Percentiles rank a stretch among this genome's conserved stretches.
Evolutionary conservation across 30 jellyfish, hydroid and myxozoan genomes (phyloP).

Genomic region (Aurelia aurita): DNA sequence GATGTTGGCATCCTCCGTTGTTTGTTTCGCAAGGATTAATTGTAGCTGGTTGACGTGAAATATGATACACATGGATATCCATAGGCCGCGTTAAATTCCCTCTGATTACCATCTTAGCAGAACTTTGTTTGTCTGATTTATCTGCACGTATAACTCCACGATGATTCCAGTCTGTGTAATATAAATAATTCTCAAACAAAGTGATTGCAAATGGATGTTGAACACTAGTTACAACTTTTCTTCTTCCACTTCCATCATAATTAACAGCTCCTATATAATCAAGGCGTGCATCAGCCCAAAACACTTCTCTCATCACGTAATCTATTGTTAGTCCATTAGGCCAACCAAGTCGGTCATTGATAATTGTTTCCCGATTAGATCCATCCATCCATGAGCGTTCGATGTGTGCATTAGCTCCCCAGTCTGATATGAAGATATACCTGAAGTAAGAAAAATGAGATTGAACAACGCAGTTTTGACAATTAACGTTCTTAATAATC

Average conservation of each 20-base stretch:
- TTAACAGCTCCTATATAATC: slow-evolving; percentile 90
- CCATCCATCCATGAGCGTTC: slow-evolving; percentile 98
- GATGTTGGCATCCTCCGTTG: slow-evolving; percentile 81
- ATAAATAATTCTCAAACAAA: slow-evolving; percentile 69
- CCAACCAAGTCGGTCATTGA: slow-evolving; percentile 86
- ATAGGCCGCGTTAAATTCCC: slow-evolving; percentile 87
- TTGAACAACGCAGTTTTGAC: no score
- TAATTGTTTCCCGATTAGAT: slow-evolving; percentile 59
- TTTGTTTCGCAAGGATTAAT: slow-evolving; percentile 69
- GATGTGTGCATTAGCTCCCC: slow-evolving; percentile 94
- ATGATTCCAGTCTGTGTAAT: slow-evolving; percentile 92
- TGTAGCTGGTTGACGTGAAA: slow-evolving; percentile 80
- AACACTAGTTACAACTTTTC: slow-evolving; percentile 76
- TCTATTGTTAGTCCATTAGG: slow-evolving; percentile 96
- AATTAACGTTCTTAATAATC: no score
- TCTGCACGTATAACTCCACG: slow-evolving; percentile 77
- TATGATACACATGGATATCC: slow-evolving; percentile 87
- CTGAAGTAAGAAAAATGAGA: slow-evolving; percentile 2
- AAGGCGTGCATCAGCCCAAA: slow-evolving; percentile 98
- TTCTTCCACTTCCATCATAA: slow-evolving; percentile 77
- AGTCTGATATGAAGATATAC: slow-evolving; percentile 85
- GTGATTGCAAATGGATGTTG: slow-evolving; percentile 96
- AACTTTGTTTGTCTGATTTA: slow-evolving; percentile 13
- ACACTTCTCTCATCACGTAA: slow-evolving; percentile 64
- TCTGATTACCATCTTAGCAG: slow-evolving; percentile 31